phyloP scores from a whole-genome alignment of 2,113 vertebrate genomes.

The Petromus typicus region DNA sequence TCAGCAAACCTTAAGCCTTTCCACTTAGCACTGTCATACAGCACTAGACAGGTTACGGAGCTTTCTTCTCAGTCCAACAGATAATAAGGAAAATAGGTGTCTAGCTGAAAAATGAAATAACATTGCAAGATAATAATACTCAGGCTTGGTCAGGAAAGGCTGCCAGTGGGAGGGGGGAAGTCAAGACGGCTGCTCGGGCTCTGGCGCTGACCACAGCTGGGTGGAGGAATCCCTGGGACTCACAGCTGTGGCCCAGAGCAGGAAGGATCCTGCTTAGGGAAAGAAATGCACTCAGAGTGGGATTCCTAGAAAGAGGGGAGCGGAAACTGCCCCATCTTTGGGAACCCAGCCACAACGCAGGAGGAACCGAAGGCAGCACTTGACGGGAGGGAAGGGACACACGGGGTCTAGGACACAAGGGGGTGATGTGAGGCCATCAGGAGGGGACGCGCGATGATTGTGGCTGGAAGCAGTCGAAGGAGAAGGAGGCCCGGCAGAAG shows the following conservation, averaged over 20 bases:
- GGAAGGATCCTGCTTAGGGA: background rate
- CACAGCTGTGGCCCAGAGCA: background rate
- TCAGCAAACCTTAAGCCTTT: background rate
- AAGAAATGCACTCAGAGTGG: background rate
- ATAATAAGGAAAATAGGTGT: background rate
- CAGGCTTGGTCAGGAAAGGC: background rate
- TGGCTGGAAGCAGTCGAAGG: background rate
- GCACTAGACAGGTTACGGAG: background rate
- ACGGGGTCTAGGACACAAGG: rapidly evolving
- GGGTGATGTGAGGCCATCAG: background rate
- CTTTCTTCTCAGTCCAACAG: background rate
- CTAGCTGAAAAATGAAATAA: background rate
- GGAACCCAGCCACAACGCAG: background rate
- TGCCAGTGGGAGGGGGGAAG: rapidly evolving
- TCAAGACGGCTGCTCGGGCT: background rate
- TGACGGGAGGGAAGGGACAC: too few species aligned
- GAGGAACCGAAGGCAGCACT: background rate
- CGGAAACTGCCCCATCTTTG: background rate
- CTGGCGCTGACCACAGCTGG: too few species aligned
- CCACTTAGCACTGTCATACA: background rate
- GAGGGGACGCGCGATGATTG: background rate
- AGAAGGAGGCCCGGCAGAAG: background rate
- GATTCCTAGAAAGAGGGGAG: background rate
- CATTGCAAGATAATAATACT: background rate
- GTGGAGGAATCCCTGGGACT: background rate